Evolutionary conservation across 2,888 invertebrate genomes (phyloP), one percentile per base, ranked within the genome.

Genomic region (Phortica magna): DNA sequence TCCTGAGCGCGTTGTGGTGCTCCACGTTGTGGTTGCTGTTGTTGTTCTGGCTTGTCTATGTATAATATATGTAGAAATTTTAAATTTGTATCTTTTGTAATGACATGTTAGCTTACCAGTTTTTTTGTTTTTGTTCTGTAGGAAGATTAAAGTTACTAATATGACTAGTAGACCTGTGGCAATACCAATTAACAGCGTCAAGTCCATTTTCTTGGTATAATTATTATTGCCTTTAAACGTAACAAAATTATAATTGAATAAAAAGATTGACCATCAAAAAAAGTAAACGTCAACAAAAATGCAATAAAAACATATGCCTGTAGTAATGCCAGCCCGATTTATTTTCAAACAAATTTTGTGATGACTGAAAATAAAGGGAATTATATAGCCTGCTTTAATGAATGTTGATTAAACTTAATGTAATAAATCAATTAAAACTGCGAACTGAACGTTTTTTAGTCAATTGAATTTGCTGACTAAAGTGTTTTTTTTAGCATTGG

Each of bases 161-260:
- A 93, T 82, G 12, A 91, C 83, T 42, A 93, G 79, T 12, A 93
- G 81, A 7, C 93, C 88, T 14, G 90, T 84, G 42, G 93, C 93
- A 79, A 93, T 86, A 5, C 92, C 92, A 78, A 92, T 88, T 77
- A 93, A 84, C 72, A 93, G 39, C 22, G 91, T 89, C 77, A 93
- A 84, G 84, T 93, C 93, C 93, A 93, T 93, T 17, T 1, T 55
- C 1, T 1, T 55, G 55, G 10, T 82, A 78, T 81, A 77, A 76
- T 53, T 17, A 14, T n/a, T 43, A 42, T 39, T 53, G 12, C 14
- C 64, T 68, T 3, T n/a, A 74, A 76, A 31, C 31, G 31, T 31
- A 31, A 31, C 2, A 31, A 31, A 31, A 31, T 0, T 31, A 31
- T 31, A 31, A 31, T 31, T 31, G 2, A 31, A 31, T 1, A 31